Evolutionary conservation across 2,113 vertebrate genomes (phyloP).

Genomic region (Fukomys damarensis): DNA sequence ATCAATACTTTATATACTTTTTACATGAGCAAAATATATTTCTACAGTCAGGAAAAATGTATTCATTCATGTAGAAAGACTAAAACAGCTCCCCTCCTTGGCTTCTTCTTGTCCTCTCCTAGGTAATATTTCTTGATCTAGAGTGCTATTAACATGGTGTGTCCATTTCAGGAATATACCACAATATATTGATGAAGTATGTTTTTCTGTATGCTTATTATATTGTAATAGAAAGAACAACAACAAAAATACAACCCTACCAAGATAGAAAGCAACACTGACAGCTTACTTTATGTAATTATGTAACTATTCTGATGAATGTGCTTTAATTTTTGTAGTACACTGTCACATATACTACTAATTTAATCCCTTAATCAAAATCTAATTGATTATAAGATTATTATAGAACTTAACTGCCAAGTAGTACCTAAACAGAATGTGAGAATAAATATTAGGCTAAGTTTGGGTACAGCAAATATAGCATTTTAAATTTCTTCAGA

Average conservation of each 20-base stretch:
- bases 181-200: background rate
- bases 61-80: constrained; percentile 23
- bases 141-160: background rate
- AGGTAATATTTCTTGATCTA: background rate
- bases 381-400: constrained; percentile 29
- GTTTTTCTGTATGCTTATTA: background rate
- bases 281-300: constrained; percentile 23
- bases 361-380: constrained; percentile 43
- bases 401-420: background rate
- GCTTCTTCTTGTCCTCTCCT: background rate
- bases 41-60: background rate
- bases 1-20: constrained; percentile 43
- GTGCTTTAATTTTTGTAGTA: constrained; percentile 24
- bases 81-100: background rate
- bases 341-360: background rate
- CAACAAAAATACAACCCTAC: background rate
- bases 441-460: background rate
- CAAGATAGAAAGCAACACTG: constrained; percentile 11
- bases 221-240: background rate
- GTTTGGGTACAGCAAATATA: background rate
- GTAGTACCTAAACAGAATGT: constrained; percentile 4
- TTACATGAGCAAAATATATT: constrained; percentile 2
- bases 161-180: background rate
- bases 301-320: constrained; percentile 13
- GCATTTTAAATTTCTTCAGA: constrained; percentile 50